Evolutionary conservation across 2,888 invertebrate genomes (phyloP).

Genomic region (Atherix ibis): DNA sequence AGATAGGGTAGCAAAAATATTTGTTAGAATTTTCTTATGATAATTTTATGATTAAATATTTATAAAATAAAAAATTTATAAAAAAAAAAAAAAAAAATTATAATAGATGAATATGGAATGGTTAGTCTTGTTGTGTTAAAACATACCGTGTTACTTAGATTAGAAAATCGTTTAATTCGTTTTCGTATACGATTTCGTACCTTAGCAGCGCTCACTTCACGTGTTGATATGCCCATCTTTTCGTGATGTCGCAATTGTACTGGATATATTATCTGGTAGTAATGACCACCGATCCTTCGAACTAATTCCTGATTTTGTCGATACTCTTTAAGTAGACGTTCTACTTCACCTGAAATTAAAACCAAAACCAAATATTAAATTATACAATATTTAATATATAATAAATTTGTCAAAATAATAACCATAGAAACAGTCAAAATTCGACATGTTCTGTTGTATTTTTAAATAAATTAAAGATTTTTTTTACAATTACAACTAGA

Average conservation of each 20-base stretch:
- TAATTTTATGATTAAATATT: no score
- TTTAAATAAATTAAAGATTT: no score
- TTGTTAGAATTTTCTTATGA: no score
- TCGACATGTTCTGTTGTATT: no score
- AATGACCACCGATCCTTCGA: conserved; percentile 77
- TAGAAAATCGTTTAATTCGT: conserved; percentile 30
- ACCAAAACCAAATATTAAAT: conserved; percentile 1
- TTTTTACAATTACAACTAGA: no score
- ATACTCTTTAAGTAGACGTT: conserved; percentile 77
- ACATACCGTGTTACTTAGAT: conserved; percentile 40
- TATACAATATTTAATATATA: no score
- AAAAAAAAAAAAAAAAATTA: background rate
- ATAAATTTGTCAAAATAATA: no score
- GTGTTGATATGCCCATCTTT: conserved; percentile 88
- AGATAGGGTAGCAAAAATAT: no score
- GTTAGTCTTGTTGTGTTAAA: conserved; percentile 15
- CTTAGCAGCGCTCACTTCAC: conserved; percentile 79
- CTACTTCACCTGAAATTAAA: conserved; percentile 61
- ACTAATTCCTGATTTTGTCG: conserved; percentile 86
- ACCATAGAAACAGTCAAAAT: no score
- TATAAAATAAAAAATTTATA: no score
- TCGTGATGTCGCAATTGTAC: conserved; percentile 88
- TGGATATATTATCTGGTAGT: conserved; percentile 89
- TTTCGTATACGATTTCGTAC: conserved; percentile 43
- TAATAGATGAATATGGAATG: background rate